Percentiles rank a stretch among this genome's conserved stretches.
These are phyloP conservation scores for Zaprionus camerounensis DNA, from an alignment of 1,140 invertebrate genomes.

Conservation along the genomic window DNA sequence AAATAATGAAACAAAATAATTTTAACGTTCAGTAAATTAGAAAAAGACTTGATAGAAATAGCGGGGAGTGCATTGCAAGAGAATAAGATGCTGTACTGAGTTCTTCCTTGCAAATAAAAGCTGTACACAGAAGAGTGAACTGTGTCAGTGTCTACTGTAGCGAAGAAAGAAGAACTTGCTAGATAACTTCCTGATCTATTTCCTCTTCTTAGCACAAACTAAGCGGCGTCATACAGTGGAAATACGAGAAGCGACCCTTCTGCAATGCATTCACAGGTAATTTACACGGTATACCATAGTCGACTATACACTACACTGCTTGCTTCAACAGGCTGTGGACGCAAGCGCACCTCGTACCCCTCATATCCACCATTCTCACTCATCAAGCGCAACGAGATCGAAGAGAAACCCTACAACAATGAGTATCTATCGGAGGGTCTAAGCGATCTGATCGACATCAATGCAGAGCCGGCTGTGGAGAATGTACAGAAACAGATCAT, in stretches of 20 bases:
- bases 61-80: no score
- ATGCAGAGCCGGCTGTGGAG: constrained; percentile 88
- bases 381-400: constrained; percentile 72
- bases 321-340: constrained; percentile 87
- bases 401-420: constrained; percentile 73
- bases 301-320: not conserved
- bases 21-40: no score
- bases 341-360: constrained; percentile 86
- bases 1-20: no score
- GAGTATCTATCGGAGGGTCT: constrained; percentile 86
- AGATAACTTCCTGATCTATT: not conserved
- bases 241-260: constrained; percentile 88
- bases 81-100: no score
- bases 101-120: not conserved
- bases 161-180: not conserved
- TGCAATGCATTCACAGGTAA: constrained; percentile 90
- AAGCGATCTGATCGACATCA: constrained; percentile 87
- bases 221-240: constrained; percentile 80
- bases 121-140: not conserved
- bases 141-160: not conserved
- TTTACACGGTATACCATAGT: not conserved
- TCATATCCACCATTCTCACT: constrained; percentile 84
- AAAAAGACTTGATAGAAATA: no score
- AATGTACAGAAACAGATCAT: constrained; percentile 90
- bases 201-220: constrained; percentile 64